Percentiles rank a stretch among this genome's conserved stretches.
Evolutionary conservation across 2,888 invertebrate genomes (phyloP).

Genomic region (Drosophila rubida): DNA sequence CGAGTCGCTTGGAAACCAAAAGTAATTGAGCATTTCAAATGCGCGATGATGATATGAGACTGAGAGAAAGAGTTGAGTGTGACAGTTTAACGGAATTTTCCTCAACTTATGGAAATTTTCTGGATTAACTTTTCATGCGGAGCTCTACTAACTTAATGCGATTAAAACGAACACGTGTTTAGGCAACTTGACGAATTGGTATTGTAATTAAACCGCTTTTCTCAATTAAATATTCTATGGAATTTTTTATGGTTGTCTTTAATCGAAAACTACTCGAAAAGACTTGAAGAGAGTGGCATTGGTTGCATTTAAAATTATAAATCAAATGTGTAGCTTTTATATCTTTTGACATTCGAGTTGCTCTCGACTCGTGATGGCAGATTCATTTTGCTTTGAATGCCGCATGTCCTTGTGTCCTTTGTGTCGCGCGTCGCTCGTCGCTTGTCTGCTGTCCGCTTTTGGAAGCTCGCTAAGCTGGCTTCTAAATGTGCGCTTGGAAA

Average conservation of each 20-base stretch:
- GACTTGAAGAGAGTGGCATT: background rate
- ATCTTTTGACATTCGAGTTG: background rate
- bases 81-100: background rate
- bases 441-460: constrained; percentile 11
- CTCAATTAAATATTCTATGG: background rate
- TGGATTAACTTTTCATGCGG: background rate
- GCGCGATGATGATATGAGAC: too few species aligned
- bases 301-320: background rate
- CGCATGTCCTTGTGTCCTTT: background rate
- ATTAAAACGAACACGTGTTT: background rate
- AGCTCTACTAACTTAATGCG: background rate
- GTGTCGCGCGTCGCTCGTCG: background rate
- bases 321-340: background rate
- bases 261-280: background rate
- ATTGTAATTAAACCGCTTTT: too few species aligned
- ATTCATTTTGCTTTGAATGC: background rate
- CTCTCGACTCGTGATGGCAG: constrained; percentile 2
- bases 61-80: background rate
- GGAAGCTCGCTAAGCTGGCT: constrained; percentile 21
- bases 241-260: too few species aligned
- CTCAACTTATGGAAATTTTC: background rate
- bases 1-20: background rate
- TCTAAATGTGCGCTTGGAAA: constrained; percentile 60
- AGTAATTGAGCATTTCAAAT: background rate
- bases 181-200: background rate